phyloP scores from a whole-genome alignment of 2,888 invertebrate species.

The Caenorhabditis sinica region DNA sequence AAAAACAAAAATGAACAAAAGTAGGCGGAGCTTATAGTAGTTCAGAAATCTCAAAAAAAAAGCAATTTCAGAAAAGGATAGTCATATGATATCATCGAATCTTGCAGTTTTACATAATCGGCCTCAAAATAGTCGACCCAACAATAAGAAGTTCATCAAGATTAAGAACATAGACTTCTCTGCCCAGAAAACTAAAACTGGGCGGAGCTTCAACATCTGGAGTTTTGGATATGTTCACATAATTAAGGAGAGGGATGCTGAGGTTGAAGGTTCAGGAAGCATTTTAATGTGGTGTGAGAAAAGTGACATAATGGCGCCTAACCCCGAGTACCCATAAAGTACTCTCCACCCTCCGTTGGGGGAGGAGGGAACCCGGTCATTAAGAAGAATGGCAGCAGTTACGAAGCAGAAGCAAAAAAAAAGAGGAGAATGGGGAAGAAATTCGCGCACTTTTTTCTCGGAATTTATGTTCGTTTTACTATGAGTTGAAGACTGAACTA shows the following conservation, averaged over 20 bases:
- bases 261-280: background rate
- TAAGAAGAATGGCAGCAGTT: slow-evolving; percentile 40
- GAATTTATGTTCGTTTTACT: background rate
- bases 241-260: background rate
- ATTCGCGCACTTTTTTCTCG: background rate
- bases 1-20: no score
- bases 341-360: background rate
- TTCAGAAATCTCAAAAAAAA: no score
- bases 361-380: slow-evolving; percentile 63
- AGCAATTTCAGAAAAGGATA: no score
- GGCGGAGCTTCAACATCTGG: slow-evolving; percentile 25
- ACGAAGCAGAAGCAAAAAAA: background rate
- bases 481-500: background rate
- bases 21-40: no score
- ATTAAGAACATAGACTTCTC: background rate
- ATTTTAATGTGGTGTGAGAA: slow-evolving; percentile 10
- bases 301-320: slow-evolving; percentile 61
- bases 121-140: no score
- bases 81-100: no score
- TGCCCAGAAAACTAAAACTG: background rate
- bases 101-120: no score
- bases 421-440: slow-evolving; percentile 2
- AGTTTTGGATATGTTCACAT: background rate
- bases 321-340: slow-evolving; percentile 47
- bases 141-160: no score